Base-by-base conservation (phyloP, 2,113 vertebrate species). In the Butorides virescens region DNA sequence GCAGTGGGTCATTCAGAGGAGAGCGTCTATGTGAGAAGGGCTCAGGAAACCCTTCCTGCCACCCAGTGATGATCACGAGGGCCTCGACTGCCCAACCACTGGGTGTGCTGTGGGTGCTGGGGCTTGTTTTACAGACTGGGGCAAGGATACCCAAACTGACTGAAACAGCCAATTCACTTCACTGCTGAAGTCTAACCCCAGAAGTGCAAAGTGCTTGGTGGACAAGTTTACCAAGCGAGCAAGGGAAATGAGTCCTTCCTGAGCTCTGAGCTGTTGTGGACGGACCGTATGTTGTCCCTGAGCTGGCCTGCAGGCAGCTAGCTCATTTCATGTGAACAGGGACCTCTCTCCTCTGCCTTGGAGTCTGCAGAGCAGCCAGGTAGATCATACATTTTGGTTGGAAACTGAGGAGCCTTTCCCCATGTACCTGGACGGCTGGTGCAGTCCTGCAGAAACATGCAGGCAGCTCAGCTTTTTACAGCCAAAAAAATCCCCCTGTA, bases 1-100 rank as follows among this genome's bases (percentile, higher is more conserved):
- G 25, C 59, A 74, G 65, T 17, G 71, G 59, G 50, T 66, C 80
- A 30, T 91, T 70, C 73, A 59, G 56, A 88, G 61, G 59, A 88
- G 16, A 65, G 62, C 1, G 0, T 82, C 79, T 46, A 0, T 53
- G 65, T 0, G 4, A 73, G 74, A 78, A 78, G 52, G 85, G 74
- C 70, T 78, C 0, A 1, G 39, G 52, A 66, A 91, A 59, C 42
- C 58, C 58, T 80, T 90, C 25, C 79, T 83, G 72, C 47, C 32
- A 36, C 39, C 11, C 47, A 32, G 30, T 29, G 65, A n/a, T 46
- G 59, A 11, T 61, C 79, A 12, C 1, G 0, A 52, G 56, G 27
- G 5, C 78, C 46, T 83, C 2, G 3, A 7, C 23, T 59, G 36
- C 53, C 37, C 44, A 10, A 0, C 34, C 0, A 0, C 2, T 66